These are phyloP conservation scores for Cerastoderma edule DNA, from an alignment of 2,888 invertebrate genomes.

Conservation along the genomic window DNA sequence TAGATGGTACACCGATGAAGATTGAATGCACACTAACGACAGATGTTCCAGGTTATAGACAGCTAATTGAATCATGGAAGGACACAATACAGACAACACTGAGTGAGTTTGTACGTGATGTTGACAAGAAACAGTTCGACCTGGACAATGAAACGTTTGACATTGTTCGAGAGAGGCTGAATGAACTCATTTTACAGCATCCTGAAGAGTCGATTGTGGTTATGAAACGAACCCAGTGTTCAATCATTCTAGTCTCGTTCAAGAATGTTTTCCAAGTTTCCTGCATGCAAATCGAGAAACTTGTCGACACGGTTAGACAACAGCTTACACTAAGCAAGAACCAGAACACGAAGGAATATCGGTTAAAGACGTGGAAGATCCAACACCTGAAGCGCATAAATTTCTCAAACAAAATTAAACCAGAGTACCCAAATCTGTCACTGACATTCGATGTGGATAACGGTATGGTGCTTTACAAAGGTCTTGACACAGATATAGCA, in stretches of 20 bases:
- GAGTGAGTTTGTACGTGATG: slow-evolving; percentile 13
- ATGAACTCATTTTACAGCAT: slow-evolving; percentile 32
- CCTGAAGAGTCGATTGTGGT: slow-evolving; percentile 48
- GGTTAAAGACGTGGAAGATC: slow-evolving; percentile 25
- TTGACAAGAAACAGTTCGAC: slow-evolving; percentile 13
- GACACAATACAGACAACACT: not conserved
- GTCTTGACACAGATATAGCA: slow-evolving; percentile 15
- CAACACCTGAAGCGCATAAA: slow-evolving; percentile 19
- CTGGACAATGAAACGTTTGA: slow-evolving; percentile 28
- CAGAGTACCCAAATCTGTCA: not conserved
- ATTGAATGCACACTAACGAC: slow-evolving; percentile 37
- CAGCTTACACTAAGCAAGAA: slow-evolving; percentile 20
- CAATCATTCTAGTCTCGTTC: slow-evolving; percentile 42
- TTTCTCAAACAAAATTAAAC: slow-evolving; percentile 20
- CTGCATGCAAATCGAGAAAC: not conserved
- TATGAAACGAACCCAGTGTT: slow-evolving; percentile 24
- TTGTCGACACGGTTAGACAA: not conserved
- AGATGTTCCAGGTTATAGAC: slow-evolving; percentile 1
- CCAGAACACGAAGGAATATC: not conserved
- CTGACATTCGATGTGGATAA: slow-evolving; percentile 8
- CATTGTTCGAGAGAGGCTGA: slow-evolving; percentile 26
- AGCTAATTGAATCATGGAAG: slow-evolving; percentile 26
- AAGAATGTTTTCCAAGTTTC: slow-evolving; percentile 13
- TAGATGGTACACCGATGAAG: slow-evolving; percentile 27
- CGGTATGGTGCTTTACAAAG: slow-evolving; percentile 17